A percentile compares a stretch with the other conserved stretches of the same genome.
Evolutionary conservation across 2,113 vertebrate genomes (phyloP).

Genomic region (Odocoileus virginianus): DNA sequence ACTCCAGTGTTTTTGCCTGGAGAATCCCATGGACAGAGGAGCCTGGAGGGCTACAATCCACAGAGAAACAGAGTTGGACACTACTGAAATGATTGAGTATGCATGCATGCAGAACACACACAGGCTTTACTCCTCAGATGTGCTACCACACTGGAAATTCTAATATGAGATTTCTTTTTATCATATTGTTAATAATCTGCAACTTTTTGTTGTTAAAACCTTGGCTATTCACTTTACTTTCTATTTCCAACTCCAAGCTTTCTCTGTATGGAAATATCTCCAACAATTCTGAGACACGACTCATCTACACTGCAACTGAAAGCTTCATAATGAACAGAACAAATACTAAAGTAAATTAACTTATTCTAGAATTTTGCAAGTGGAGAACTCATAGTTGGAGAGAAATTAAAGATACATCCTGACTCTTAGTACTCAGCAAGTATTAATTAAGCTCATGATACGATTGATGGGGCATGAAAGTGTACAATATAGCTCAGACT

Average conservation of each 20-base stretch:
- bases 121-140: not conserved
- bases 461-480: not conserved
- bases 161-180: not conserved
- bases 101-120: not conserved
- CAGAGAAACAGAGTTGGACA: not conserved
- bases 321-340: not conserved
- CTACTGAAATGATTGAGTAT: not conserved
- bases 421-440: not conserved
- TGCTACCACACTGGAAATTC: too few species aligned
- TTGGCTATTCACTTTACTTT: not conserved
- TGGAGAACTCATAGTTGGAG: not conserved
- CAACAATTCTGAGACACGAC: not conserved
- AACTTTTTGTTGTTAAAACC: not conserved
- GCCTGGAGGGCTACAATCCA: accelerated
- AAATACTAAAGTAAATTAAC: not conserved
- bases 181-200: not conserved
- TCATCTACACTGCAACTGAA: not conserved
- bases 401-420: not conserved
- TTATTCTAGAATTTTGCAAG: not conserved
- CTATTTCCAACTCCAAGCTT: not conserved
- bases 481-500: not conserved
- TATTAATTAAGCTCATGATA: not conserved
- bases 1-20: not conserved
- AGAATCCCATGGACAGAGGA: not conserved
- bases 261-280: not conserved